phyloP scores from a whole-genome alignment of 1,140 invertebrate species.

The Pachypsylla venusta region DNA sequence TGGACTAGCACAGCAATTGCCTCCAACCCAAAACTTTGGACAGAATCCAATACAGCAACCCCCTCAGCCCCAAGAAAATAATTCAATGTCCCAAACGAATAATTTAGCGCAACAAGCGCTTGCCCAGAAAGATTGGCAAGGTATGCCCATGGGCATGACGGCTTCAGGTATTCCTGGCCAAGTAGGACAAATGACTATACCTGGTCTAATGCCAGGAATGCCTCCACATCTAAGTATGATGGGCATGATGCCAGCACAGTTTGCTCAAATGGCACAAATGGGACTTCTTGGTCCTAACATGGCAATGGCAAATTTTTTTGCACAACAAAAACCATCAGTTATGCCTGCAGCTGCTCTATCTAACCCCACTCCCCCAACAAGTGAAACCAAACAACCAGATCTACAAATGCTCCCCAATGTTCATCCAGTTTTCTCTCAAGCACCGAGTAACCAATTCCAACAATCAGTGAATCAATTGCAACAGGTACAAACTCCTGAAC shows the following conservation, averaged over 20 bases:
- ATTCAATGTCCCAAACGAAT: neutral
- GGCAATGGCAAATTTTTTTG: neutral
- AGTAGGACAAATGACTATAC: neutral
- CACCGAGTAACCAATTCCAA: neutral
- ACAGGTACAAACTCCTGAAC: too few species aligned
- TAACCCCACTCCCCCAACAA: neutral
- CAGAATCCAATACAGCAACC: too few species aligned
- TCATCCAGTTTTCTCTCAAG: neutral
- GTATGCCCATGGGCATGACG: too few species aligned
- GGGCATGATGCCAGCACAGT: neutral
- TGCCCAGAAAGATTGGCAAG: slow-evolving; percentile 4
- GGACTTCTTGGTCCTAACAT: neutral
- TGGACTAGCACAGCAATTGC: neutral
- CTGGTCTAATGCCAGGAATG: neutral
- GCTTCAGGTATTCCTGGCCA: neutral
- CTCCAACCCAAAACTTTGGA: neutral
- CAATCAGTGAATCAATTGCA: too few species aligned
- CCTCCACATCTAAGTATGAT: neutral
- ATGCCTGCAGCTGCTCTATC: neutral
- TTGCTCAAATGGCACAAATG: slow-evolving; percentile 7
- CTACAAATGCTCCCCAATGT: neutral
- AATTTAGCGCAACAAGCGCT: slow-evolving; percentile 6
- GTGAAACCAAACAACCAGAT: neutral
- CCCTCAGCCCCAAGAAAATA: too few species aligned
- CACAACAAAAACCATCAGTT: neutral